Evolutionary conservation across 2,888 invertebrate species (phyloP), one percentile per base, ranked within the genome.

Genomic region (Lamproptera curius): DNA sequence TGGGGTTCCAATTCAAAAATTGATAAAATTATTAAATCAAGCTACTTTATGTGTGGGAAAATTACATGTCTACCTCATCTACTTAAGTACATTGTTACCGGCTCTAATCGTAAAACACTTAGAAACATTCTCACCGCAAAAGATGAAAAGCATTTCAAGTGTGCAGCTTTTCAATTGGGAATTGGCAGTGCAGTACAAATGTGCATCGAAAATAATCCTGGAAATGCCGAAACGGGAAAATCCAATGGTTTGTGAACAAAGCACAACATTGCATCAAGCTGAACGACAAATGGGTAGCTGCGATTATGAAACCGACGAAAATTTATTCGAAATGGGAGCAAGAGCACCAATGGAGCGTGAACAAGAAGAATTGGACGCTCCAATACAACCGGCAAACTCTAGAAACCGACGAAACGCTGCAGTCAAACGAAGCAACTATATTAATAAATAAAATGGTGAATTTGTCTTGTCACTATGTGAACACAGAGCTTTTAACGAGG

Each of bases 401-500:
- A 16, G 15, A 15, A 6, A 16, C 15, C 8, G 16, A 15, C 16
- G 15, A 15, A 17, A 23, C 15, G 14, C 3, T 23, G 14, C 16
- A 23, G 36, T 28, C 4, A 2, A 8, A 9, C 4, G 28, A 28
- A 28, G 28, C 4, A 28, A 28, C 28, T 5, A 39, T 13, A 1
- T 33, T 33, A 17, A 36, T 14, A 33, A 40, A 47, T 14, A 42
- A 39, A 39, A 43, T 37, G 26, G 41, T 34, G 42, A 46, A 36
- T 28, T 53, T 36, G 54, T 51, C 33, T 34, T 50, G 8, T 31
- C 20, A 10, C 20, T 52, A 46, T 53, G 51, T 50, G 31, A 51
- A 23, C 43, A 51, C 42, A 39, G 46, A 47, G 54, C 54, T 54
- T 51, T 56, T 42, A 42, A 51, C 46, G 50, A 54, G 49, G 51